Evolutionary conservation across 2,113 vertebrate genomes (phyloP).

Genomic region (Thunnus thynnus): DNA sequence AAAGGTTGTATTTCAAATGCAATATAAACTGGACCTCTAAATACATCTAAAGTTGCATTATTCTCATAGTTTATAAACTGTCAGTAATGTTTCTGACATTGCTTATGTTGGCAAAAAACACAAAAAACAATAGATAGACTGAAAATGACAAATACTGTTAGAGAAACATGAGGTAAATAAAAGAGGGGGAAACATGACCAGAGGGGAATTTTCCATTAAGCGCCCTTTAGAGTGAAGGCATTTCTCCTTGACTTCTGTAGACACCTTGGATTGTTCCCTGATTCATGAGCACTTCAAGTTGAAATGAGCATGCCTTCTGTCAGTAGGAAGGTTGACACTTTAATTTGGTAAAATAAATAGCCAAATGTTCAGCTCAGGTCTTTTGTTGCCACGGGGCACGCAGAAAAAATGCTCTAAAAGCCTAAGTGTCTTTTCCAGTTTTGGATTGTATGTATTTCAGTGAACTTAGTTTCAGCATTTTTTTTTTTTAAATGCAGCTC

Average conservation of each 20-base stretch:
- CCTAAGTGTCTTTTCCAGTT: background rate
- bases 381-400: background rate
- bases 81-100: conserved; percentile 35
- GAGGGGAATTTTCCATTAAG: conserved; percentile 64
- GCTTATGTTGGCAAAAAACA: conserved; percentile 43
- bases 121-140: conserved; percentile 50
- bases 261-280: conserved; percentile 47
- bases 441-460: background rate
- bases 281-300: conserved; percentile 34
- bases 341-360: conserved; percentile 53
- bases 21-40: conserved; percentile 42
- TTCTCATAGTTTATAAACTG: conserved; percentile 45
- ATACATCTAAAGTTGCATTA: conserved; percentile 37
- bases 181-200: conserved; percentile 28
- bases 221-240: conserved; percentile 27
- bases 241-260: conserved; percentile 58
- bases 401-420: conserved; percentile 9
- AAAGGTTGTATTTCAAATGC: conserved; percentile 45
- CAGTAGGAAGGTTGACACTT: conserved; percentile 50
- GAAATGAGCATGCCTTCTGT: conserved; percentile 27
- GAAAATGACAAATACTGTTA: conserved; percentile 44
- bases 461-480: background rate
- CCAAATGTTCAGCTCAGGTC: conserved; percentile 5
- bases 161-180: conserved; percentile 23
- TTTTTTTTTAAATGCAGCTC: background rate